These are phyloP conservation scores for Aplocera efformata DNA, from an alignment of 2,888 invertebrate genomes.

Conservation along the genomic window DNA sequence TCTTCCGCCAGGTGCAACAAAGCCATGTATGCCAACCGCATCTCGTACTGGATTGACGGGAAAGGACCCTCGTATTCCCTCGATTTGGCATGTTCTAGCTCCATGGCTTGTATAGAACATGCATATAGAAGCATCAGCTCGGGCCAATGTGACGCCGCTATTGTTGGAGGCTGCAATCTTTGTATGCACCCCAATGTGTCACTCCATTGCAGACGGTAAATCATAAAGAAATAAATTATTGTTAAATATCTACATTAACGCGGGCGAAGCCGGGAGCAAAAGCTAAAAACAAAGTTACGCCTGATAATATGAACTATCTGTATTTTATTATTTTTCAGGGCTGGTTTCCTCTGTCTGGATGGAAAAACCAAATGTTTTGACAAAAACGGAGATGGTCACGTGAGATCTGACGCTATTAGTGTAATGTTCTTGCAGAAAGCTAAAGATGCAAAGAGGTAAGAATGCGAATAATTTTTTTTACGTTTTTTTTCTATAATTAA, in stretches of 20 bases:
- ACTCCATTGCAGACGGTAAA: no score
- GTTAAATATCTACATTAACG: no score
- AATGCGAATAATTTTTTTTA: no score
- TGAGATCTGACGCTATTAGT: slow-evolving; percentile 86
- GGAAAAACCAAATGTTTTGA: slow-evolving; percentile 95
- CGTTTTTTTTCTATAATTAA: no score
- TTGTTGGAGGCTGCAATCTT: slow-evolving; percentile 82
- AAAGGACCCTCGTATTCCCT: slow-evolving; percentile 47
- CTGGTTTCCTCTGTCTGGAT: slow-evolving; percentile 82
- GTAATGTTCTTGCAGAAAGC: slow-evolving; percentile 85
- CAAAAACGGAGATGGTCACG: slow-evolving; percentile 87
- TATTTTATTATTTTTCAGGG: slow-evolving; percentile 41
- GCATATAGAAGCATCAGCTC: slow-evolving; percentile 43
- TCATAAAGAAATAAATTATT: slow-evolving; percentile 35
- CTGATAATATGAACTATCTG: slow-evolving; percentile 34
- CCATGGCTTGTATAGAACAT: slow-evolving; percentile 43
- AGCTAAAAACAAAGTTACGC: no score
- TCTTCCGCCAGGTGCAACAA: slow-evolving; percentile 49
- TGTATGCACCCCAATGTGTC: slow-evolving; percentile 62
- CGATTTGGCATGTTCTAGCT: slow-evolving; percentile 44
- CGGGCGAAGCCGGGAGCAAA: no score
- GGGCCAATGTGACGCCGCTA: slow-evolving; percentile 63
- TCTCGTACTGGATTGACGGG: slow-evolving; percentile 51
- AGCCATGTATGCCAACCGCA: slow-evolving; percentile 50
- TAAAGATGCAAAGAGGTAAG: slow-evolving; percentile 78